Percentiles rank a stretch among this genome's conserved stretches.
These are phyloP conservation scores for Danio choprae DNA, from an alignment of 2,797 vertebrate species.

Conservation along the genomic window DNA sequence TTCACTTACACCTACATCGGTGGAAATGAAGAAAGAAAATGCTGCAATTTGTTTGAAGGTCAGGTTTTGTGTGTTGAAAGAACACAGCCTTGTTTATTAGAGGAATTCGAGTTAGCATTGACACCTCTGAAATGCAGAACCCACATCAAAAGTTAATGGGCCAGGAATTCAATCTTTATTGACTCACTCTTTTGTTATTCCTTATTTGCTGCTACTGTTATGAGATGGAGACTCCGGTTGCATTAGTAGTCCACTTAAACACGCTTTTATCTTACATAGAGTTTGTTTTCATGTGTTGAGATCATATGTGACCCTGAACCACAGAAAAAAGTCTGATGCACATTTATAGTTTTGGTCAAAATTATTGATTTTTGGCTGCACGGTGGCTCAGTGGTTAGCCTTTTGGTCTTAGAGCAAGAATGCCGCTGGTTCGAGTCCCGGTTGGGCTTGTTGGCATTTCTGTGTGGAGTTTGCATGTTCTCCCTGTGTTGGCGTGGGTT, in stretches of 20 bases:
- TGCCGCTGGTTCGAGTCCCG: too few species aligned
- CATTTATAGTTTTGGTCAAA: too few species aligned
- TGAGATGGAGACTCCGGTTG: neutral
- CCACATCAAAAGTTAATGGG: neutral
- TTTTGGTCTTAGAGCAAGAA: too few species aligned
- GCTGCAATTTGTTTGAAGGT: neutral
- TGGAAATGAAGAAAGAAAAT: neutral
- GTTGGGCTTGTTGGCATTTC: too few species aligned
- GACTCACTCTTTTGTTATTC: slow-evolving; percentile 2
- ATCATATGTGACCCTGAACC: neutral
- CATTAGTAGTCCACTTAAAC: neutral
- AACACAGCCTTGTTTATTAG: neutral
- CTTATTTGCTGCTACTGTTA: neutral
- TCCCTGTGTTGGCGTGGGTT: too few species aligned
- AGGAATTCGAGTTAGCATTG: neutral
- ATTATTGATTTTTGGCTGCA: too few species aligned
- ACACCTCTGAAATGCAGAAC: neutral
- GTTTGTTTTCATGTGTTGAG: too few species aligned
- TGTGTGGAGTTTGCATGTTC: too few species aligned
- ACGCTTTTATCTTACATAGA: neutral
- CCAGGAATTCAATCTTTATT: neutral
- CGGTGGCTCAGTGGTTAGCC: too few species aligned
- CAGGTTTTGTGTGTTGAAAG: neutral
- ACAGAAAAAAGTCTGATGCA: too few species aligned
- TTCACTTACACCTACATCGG: neutral